Conservation (phyloP, 2,113 vertebrate genomes). For the Gobio gobio region DNA sequence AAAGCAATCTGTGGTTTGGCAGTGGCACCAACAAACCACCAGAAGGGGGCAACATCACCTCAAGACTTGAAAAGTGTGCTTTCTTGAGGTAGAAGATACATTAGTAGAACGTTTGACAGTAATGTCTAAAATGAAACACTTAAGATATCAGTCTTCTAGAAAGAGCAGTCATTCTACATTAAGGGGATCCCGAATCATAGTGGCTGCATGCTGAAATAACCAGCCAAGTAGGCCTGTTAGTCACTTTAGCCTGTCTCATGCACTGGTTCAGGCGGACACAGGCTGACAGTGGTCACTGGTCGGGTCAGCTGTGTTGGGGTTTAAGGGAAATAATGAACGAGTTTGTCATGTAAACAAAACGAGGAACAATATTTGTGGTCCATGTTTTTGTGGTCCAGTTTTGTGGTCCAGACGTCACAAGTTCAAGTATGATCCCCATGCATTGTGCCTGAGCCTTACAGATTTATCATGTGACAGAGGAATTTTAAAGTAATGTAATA, state of each 20-base stretch:
- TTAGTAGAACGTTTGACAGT: not conserved
- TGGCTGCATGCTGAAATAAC: not conserved
- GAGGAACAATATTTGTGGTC: not conserved
- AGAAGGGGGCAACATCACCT: conserved; percentile 14
- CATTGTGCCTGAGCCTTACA: not conserved
- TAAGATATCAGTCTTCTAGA: not conserved
- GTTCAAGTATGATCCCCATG: not conserved
- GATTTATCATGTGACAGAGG: not conserved
- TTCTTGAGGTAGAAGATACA: not conserved
- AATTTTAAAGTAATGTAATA: not conserved
- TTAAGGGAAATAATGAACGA: not conserved
- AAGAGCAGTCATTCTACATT: not conserved
- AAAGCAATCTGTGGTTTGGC: not conserved
- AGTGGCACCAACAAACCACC: not conserved
- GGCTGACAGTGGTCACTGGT: not conserved
- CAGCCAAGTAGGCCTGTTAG: not conserved
- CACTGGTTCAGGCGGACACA: not conserved
- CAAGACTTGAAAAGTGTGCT: not conserved
- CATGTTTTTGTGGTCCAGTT: conserved; percentile 17
- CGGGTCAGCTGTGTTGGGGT: not conserved
- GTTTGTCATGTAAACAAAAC: not conserved
- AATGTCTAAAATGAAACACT: not conserved
- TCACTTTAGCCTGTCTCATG: not conserved
- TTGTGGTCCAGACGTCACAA: conserved; percentile 25
- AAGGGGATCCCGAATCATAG: not conserved